Evolutionary conservation across 2,113 vertebrate species (phyloP), one percentile per base, ranked within the genome.

Genomic region (Pteropus alecto): DNA sequence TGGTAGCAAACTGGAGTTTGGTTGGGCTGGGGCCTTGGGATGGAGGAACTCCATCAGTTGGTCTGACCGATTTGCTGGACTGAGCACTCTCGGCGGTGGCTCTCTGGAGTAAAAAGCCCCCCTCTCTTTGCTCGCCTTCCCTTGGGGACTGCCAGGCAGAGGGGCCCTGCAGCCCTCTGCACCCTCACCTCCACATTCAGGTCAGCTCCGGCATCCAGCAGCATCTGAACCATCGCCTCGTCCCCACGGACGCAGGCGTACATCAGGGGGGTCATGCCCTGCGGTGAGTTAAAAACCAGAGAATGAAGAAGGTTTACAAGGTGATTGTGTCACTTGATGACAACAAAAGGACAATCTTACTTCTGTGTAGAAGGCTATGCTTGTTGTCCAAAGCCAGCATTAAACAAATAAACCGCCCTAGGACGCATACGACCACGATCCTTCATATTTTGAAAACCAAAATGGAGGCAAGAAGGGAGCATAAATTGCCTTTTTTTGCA

Each of bases 261-360:
- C 99, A 99, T 99, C 98, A 99, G 98, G 51, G 99, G 99, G 87
- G 99, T 99, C 99, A 99, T 99, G 95, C 99, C 99, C 99, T 99
- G 98, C 22, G 97, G 93, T 97, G 96, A 95, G 97, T 97, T 96
- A 97, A 96, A 98, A 98, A 98, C 97, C 98, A 98, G 98, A 96
- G 96, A 97, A 98, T 0, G 95, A 97, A 97, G 77, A 95, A 87
- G 19, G 10, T 93, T 97, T 90, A 98, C 94, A 98, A 98, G 97
- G 97, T 60, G 97, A 96, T 93, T 86, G 77, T 43, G 84, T 89
- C 43, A 60, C 92, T 74, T 0, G 0, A 70, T 0, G 65, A 26
- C 14, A 90, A 84, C 74, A 94, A 10, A 87, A 0, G 41, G 65
- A 81, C 48, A 1, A 12, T 60, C 46, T 84, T 51, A 61, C 43